These are phyloP conservation scores for Euproctis similis DNA, from an alignment of 2,888 invertebrate species.

Conservation along the genomic window DNA sequence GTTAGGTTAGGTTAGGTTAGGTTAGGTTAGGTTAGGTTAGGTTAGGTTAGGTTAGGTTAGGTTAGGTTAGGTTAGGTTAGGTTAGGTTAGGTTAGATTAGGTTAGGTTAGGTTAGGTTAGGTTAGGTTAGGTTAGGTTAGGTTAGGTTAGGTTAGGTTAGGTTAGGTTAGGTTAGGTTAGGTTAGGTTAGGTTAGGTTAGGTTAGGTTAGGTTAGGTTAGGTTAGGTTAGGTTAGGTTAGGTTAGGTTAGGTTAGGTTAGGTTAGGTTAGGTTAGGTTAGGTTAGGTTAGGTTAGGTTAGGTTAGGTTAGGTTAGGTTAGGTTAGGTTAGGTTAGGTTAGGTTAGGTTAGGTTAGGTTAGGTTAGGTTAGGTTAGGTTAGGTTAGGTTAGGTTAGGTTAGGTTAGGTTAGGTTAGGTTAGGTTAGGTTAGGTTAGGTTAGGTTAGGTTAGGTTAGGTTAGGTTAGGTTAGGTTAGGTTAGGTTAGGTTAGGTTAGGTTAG, in stretches of 20 bases:
- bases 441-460: no score
- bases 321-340: constrained; percentile 13
- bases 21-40: constrained; percentile 7
- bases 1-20: constrained; percentile 7
- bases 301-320: constrained; percentile 10
- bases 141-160: constrained; percentile 6
- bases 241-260: constrained; percentile 5
- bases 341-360: constrained; percentile 12
- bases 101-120: constrained; percentile 7
- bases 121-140: constrained; percentile 7
- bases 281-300: constrained; percentile 6
- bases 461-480: constrained; percentile 17
- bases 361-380: constrained; percentile 4
- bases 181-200: constrained; percentile 6
- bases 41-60: constrained; percentile 7
- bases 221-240: constrained; percentile 6
- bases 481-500: constrained; percentile 20
- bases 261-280: constrained; percentile 5
- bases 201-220: constrained; percentile 6
- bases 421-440: constrained; percentile 19
- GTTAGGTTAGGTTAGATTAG: constrained; percentile 8
- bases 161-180: constrained; percentile 5
- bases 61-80: constrained; percentile 7
- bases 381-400: constrained; percentile 6
- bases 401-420: constrained; percentile 25